Conservation (phyloP, 2,888 invertebrate species). For the Troglohyphantes excavatus region DNA sequence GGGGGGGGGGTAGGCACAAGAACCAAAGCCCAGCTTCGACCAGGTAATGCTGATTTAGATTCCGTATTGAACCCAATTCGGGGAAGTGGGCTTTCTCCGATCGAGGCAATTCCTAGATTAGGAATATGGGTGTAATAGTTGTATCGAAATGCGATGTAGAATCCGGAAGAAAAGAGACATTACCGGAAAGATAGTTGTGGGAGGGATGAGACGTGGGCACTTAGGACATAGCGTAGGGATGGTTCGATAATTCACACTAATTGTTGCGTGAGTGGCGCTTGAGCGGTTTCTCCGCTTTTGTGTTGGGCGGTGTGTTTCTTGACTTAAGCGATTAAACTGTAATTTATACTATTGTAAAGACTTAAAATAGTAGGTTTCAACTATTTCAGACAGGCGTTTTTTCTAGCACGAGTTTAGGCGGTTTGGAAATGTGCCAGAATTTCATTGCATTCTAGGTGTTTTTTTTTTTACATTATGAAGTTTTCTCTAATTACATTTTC, state of each 20-base stretch:
- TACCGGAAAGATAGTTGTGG: not conserved
- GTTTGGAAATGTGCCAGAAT: too few relatives aligned
- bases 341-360: too few relatives aligned
- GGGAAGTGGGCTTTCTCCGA: conserved; percentile 42
- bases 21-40: conserved; percentile 3
- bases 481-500: too few relatives aligned
- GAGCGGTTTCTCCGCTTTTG: conserved; percentile 6
- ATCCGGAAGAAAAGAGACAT: not conserved
- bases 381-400: too few relatives aligned
- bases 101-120: conserved; percentile 41
- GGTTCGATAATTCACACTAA: conserved; percentile 40
- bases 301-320: not conserved
- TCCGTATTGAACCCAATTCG: conserved; percentile 35
- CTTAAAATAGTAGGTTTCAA: too few relatives aligned
- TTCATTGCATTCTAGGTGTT: too few relatives aligned
- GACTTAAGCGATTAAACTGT: too few relatives aligned
- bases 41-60: conserved; percentile 67
- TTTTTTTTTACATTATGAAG: too few relatives aligned
- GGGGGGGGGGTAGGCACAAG: not conserved
- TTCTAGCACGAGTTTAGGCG: too few relatives aligned
- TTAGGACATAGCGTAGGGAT: not conserved
- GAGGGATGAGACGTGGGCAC: conserved; percentile 30
- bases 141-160: conserved; percentile 24
- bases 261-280: conserved; percentile 41
- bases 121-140: conserved; percentile 17